Evolutionary conservation across 1,140 invertebrate species (phyloP), one percentile per base, ranked within the genome.

Genomic region (Neodiprion fabricii): DNA sequence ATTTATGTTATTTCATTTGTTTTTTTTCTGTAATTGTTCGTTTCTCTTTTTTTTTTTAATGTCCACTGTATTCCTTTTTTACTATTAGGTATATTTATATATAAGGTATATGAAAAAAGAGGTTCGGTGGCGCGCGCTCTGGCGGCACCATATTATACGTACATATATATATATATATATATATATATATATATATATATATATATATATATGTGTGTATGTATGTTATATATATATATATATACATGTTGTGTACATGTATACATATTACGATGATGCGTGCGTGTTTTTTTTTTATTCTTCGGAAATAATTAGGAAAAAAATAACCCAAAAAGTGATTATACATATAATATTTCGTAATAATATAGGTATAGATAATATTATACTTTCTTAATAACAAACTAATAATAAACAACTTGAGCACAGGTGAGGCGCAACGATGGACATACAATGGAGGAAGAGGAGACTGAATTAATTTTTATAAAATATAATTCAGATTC

Each of bases 321-420:
- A 40, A 40, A 40, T 40, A 40, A 75, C 74, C 74, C 70, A 77
- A 75, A 75, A 76, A 75, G 67, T 72, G 72, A 75, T 73, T 48
- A 49, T 66, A 28, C 28, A 74, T 81, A 80, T 79, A 84, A 81
- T 82, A 81, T 81, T 82, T 82, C 79, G 81, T 81, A 81, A 82
- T 81, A 80, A 81, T 79, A 77, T 40, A 40, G 28, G 28, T 40
- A 79, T 83, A 80, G 77, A 80, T 40, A 40, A 80, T 81, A 81
- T 81, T 77, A 78, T 81, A 78, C 78, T 81, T 75, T 83, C 81
- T 85, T 86, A 85, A 83, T 83, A 86, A 87, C 83, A 84, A 87
- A 86, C 77, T 86, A 86, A 87, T 85, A 81, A 81, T 80, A 87
- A 87, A 87, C 84, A 87, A 86, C 83, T 87, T 87, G 85, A 87